These are phyloP conservation scores for Sus cebifrons DNA, from an alignment of 2,797 vertebrate genomes.

Conservation along the genomic window DNA sequence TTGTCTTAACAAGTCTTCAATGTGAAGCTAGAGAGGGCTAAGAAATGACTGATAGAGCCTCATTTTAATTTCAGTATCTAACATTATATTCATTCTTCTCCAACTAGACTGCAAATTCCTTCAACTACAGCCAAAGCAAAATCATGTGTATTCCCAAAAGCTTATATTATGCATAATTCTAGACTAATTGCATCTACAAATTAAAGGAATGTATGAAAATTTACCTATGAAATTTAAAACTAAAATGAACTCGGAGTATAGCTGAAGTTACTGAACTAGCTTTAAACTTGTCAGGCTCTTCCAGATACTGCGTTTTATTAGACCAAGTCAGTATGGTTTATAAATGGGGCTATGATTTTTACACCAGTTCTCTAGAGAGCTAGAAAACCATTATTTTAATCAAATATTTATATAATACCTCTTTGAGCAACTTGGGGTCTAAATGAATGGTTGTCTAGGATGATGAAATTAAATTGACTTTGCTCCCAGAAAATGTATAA, in stretches of 20 bases:
- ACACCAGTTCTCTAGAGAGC: constrained; percentile 63
- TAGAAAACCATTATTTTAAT: constrained; percentile 76
- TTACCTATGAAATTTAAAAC: neutral
- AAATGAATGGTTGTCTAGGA: constrained; percentile 65
- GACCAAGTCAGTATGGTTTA: constrained; percentile 24
- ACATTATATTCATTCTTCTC: constrained; percentile 44
- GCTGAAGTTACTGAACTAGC: constrained; percentile 10
- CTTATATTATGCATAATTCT: neutral
- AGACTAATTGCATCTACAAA: neutral
- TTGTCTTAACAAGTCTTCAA: neutral
- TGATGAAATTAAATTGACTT: constrained; percentile 70
- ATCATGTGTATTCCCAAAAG: neutral
- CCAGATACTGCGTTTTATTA: constrained; percentile 44
- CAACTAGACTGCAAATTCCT: neutral
- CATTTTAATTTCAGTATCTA: constrained; percentile 51
- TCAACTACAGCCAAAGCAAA: neutral
- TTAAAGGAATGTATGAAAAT: neutral
- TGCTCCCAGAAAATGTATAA: constrained; percentile 53
- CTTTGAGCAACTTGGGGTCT: constrained; percentile 57
- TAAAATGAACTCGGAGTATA: constrained; percentile 63
- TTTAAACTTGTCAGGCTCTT: constrained; percentile 57
- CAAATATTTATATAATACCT: constrained; percentile 80
- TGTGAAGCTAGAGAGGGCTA: neutral
- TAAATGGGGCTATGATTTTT: constrained; percentile 59
- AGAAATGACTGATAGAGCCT: neutral